A percentile compares a stretch with the other conserved stretches of the same genome.
These are phyloP conservation scores for Damaliscus lunatus DNA, from an alignment of 2,113 vertebrate species.

Conservation along the genomic window DNA sequence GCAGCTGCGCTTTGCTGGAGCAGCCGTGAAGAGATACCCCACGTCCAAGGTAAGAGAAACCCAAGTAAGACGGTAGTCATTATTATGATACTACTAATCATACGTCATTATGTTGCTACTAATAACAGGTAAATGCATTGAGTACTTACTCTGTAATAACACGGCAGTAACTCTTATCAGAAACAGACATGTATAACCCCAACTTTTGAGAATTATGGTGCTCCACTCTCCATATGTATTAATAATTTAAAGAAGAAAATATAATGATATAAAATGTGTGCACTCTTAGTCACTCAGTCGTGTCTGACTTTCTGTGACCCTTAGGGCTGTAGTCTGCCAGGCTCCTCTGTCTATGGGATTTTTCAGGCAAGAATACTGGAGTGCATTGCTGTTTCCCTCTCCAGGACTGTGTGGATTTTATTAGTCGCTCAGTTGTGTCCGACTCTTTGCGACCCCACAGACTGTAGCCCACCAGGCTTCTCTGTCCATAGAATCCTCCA, in stretches of 20 bases:
- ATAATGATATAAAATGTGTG: background rate
- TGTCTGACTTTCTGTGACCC: background rate
- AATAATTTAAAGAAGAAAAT: background rate
- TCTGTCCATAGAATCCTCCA: background rate
- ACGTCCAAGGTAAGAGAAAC: too few species aligned
- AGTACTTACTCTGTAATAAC: background rate
- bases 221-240: background rate
- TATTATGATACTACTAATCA: background rate
- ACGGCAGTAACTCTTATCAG: background rate
- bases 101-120: background rate
- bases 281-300: background rate
- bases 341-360: background rate
- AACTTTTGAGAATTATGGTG: too few species aligned
- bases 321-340: background rate
- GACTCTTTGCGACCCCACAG: background rate
- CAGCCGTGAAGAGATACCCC: too few species aligned
- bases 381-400: background rate
- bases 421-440: accelerated
- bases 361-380: background rate
- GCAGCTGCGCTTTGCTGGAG: too few species aligned
- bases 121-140: background rate
- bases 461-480: background rate
- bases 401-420: background rate
- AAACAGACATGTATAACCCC: background rate
- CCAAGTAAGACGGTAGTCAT: background rate